Conservation (phyloP, 2,888 invertebrate species). For the Dynastes maya region DNA sequence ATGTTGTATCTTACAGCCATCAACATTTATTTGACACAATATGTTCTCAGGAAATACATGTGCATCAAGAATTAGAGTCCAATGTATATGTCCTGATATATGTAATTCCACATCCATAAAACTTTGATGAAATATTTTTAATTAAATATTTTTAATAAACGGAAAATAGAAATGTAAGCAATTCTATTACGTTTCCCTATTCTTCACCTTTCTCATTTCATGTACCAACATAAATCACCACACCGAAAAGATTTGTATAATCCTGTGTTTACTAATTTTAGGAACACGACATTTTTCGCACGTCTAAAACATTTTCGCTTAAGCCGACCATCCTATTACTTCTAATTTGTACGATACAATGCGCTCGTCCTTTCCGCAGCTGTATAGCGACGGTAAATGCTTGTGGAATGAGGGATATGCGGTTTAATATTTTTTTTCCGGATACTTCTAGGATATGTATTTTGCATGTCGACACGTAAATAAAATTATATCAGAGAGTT, state of each 20-base stretch:
- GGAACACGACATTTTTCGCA: slow-evolving; percentile 2
- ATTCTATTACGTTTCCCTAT: neutral
- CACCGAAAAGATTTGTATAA: neutral
- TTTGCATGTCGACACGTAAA: too few species aligned
- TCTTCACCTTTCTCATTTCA: neutral
- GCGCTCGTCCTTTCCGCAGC: neutral
- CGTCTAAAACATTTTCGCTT: neutral
- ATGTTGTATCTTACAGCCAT: too few species aligned
- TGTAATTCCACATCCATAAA: too few species aligned
- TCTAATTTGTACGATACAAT: slow-evolving; percentile 20
- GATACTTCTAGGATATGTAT: too few species aligned
- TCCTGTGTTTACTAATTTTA: slow-evolving; percentile 9
- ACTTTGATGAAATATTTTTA: too few species aligned
- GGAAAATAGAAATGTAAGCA: too few species aligned
- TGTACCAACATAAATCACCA: neutral
- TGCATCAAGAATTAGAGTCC: too few species aligned
- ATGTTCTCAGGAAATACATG: too few species aligned
- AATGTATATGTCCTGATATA: too few species aligned
- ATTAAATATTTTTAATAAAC: too few species aligned
- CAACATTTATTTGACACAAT: too few species aligned
- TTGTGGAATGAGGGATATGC: neutral
- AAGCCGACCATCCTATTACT: slow-evolving; percentile 14
- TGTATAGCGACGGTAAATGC: neutral
- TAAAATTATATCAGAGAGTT: too few species aligned
- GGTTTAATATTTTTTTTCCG: neutral